A percentile compares a stretch with the other conserved stretches of the same genome.
phyloP scores from a whole-genome alignment of 2,888 invertebrate species.

The Caenorhabditis panamensis region DNA sequence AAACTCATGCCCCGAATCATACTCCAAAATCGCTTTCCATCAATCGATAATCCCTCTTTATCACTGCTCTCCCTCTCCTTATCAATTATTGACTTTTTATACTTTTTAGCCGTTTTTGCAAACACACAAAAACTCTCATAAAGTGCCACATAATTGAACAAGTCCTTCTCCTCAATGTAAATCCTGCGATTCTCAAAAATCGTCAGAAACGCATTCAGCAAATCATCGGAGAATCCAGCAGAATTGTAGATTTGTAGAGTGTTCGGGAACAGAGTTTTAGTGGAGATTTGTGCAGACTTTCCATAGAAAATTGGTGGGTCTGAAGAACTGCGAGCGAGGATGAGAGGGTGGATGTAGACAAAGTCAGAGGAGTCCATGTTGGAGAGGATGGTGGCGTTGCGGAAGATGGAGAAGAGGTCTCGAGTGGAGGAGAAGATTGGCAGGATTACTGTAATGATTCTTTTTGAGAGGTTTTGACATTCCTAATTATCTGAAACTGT shows the following conservation, averaged over 20 bases:
- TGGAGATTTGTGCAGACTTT: conserved; percentile 6
- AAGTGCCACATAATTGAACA: conserved; percentile 47
- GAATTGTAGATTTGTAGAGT: conserved; percentile 68
- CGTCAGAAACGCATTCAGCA: conserved; percentile 65
- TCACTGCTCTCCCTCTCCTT: neutral
- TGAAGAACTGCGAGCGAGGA: conserved; percentile 2
- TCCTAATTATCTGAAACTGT: too few species aligned
- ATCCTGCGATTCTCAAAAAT: conserved; percentile 51
- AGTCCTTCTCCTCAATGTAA: conserved; percentile 40
- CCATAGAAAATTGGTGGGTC: conserved; percentile 46
- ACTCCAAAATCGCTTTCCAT: conserved; percentile 36
- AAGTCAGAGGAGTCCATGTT: conserved; percentile 61
- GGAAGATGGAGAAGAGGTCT: conserved; percentile 63
- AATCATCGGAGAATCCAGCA: conserved; percentile 64
- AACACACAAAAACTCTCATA: conserved; percentile 55
- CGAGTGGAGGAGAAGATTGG: conserved; percentile 68
- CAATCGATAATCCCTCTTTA: conserved; percentile 1
- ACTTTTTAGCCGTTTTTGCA: conserved; percentile 29
- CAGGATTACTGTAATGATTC: conserved; percentile 62
- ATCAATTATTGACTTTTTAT: neutral
- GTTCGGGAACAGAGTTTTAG: conserved; percentile 28
- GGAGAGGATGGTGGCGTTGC: conserved; percentile 56
- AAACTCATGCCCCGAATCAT: conserved; percentile 28
- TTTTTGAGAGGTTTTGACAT: neutral
- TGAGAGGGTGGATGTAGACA: conserved; percentile 66